These are phyloP conservation scores for Orientallactaga bullata DNA, from an alignment of 2,113 vertebrate genomes.

Conservation along the genomic window DNA sequence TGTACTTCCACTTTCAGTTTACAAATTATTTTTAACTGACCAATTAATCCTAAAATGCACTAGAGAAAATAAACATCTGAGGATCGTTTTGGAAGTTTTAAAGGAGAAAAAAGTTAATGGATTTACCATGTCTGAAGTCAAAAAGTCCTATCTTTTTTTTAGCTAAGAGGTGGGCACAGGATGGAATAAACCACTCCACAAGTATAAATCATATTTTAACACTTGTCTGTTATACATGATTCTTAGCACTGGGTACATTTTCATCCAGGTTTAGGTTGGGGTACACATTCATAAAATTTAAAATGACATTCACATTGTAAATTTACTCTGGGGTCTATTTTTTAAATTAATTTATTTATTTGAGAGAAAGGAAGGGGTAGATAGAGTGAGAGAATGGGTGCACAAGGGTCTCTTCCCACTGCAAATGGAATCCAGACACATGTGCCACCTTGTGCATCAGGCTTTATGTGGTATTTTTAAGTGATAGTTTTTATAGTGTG, in stretches of 20 bases:
- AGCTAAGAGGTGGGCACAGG: background rate
- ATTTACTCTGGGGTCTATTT: background rate
- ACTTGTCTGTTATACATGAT: background rate
- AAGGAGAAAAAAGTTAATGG: background rate
- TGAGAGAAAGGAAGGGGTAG: too few relatives aligned
- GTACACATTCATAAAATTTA: background rate
- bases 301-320: background rate
- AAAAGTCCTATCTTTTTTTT: background rate
- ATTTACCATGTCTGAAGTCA: background rate
- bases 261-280: background rate
- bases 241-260: background rate
- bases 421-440: too few relatives aligned
- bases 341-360: too few relatives aligned
- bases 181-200: background rate
- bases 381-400: too few relatives aligned
- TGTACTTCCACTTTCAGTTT: background rate
- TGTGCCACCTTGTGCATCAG: too few relatives aligned
- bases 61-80: constrained; percentile 4
- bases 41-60: constrained; percentile 17
- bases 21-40: constrained; percentile 54
- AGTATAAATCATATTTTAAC: constrained; percentile 20
- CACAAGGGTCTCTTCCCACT: too few relatives aligned
- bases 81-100: background rate
- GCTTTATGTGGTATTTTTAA: background rate
- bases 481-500: background rate